phyloP scores from a whole-genome alignment of 2,113 vertebrate genomes.

The Camelus bactrianus region DNA sequence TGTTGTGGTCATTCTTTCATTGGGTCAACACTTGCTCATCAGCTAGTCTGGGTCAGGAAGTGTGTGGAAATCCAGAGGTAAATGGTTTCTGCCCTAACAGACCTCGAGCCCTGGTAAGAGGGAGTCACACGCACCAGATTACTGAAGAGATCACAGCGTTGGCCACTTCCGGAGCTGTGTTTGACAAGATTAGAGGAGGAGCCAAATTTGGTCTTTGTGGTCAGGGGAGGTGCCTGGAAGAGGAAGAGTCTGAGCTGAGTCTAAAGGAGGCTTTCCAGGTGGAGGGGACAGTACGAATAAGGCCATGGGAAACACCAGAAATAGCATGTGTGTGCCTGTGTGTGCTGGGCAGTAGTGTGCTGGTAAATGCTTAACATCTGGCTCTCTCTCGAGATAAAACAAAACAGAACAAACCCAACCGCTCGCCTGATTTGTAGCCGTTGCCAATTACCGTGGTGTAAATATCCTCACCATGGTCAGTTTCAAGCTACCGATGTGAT shows the following conservation, averaged over 20 bases:
- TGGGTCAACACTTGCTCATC: not conserved
- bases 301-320: not conserved
- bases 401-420: not conserved
- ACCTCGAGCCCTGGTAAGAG: not conserved
- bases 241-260: not conserved
- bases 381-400: no score
- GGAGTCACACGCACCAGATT: not conserved
- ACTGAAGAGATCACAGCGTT: not conserved
- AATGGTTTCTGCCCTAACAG: not conserved
- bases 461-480: not conserved
- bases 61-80: not conserved
- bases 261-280: not conserved
- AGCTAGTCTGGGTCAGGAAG: not conserved
- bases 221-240: not conserved
- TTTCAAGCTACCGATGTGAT: not conserved
- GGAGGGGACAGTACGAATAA: not conserved
- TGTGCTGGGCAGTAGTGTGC: not conserved
- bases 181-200: not conserved
- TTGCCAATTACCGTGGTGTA: not conserved
- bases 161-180: not conserved
- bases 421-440: not conserved
- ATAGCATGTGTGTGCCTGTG: no score
- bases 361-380: not conserved
- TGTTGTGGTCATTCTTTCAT: not conserved
- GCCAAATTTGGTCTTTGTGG: not conserved